A percentile compares a stretch with the other conserved stretches of the same genome.
Evolutionary conservation across 2,888 invertebrate genomes (phyloP).

Genomic region (Eubasilissa splendida): DNA sequence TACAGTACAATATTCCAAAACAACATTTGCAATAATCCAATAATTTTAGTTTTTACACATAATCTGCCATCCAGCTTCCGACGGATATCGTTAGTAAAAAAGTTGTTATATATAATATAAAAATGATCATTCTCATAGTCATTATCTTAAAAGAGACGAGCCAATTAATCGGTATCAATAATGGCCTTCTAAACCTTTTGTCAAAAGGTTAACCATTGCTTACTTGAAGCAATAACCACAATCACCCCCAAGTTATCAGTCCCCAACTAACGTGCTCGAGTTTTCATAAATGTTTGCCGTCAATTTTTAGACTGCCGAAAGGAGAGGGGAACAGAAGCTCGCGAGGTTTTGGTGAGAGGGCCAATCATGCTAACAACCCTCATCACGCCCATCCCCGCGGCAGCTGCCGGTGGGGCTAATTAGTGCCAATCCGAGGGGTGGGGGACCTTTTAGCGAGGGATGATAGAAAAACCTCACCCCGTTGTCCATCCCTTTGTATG

Average conservation of each 20-base stretch:
- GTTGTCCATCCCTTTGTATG: slow-evolving; percentile 15
- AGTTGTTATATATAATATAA: too few relatives aligned
- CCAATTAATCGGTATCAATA: background rate
- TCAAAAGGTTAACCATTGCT: background rate
- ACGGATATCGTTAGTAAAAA: too few relatives aligned
- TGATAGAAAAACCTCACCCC: slow-evolving; percentile 22
- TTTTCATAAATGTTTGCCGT: slow-evolving; percentile 29
- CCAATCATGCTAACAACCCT: slow-evolving; percentile 41
- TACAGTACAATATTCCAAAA: too few relatives aligned
- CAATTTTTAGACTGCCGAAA: slow-evolving; percentile 6
- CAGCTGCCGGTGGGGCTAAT: slow-evolving; percentile 30
- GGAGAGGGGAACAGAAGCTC: slow-evolving; percentile 1
- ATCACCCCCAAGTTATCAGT: background rate
- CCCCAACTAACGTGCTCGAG: slow-evolving; percentile 7
- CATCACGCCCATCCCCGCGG: slow-evolving; percentile 15
- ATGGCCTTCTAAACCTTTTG: slow-evolving; percentile 16
- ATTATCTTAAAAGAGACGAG: too few relatives aligned
- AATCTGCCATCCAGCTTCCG: too few relatives aligned
- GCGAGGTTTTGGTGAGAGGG: slow-evolving; percentile 17
- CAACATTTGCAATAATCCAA: too few relatives aligned
- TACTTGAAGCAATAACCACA: background rate
- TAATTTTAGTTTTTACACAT: too few relatives aligned
- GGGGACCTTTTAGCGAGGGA: slow-evolving; percentile 13
- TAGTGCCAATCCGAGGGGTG: slow-evolving; percentile 7
- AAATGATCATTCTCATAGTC: too few relatives aligned